Base-by-base conservation (phyloP, 1,140 invertebrate genomes). In the Solenopsis fugax region DNA sequence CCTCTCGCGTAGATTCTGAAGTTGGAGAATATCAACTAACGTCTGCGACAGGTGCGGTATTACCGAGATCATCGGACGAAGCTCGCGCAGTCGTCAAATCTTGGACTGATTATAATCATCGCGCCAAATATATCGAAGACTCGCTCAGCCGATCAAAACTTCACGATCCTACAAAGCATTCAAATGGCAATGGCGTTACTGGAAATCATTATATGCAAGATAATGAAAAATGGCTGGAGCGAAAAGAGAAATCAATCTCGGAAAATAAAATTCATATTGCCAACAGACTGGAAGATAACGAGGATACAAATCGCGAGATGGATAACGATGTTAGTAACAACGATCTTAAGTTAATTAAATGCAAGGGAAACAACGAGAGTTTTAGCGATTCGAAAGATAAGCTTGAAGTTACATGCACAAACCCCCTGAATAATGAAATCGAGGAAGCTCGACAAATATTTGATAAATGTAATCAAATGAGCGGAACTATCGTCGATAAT, bases 1-100 rank as follows among this genome's bases (percentile, higher is more conserved):
- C 52, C n/a, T 72, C 86, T 12, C 58, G 67, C 18, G 54, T 85
- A 48, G 86, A 88, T 82, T 69, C 78, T 29, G 34, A 88, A 48
- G 54, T 87, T 52, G 71, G 50, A 73, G 72, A 62, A 4, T 56
- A 78, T 29, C 88, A 52, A 50, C n/a, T 54, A 21, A 65, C 52
- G 18, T 34, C 41, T 62, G 16, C 24, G 29, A 73, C 80, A 84
- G 69, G 69, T 84, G 80, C 54, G 6, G 24, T n/a, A 50, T 62
- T 67, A 4, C 12, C 77, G 48, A 65, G 76, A 64, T 58, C 60
- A 18, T 13, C 16, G 45, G 50, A 12, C 41, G 69, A 84, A 34
- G 18, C 80, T 58, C 29, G 24, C 34, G 21, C 45, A 67, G n/a
- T 50, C 10, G 48, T 65, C 45, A 65, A 85, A 77, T 75, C 72